Evolutionary conservation across 2,888 invertebrate species (phyloP).

Genomic region (Pristionchus exspectatus): DNA sequence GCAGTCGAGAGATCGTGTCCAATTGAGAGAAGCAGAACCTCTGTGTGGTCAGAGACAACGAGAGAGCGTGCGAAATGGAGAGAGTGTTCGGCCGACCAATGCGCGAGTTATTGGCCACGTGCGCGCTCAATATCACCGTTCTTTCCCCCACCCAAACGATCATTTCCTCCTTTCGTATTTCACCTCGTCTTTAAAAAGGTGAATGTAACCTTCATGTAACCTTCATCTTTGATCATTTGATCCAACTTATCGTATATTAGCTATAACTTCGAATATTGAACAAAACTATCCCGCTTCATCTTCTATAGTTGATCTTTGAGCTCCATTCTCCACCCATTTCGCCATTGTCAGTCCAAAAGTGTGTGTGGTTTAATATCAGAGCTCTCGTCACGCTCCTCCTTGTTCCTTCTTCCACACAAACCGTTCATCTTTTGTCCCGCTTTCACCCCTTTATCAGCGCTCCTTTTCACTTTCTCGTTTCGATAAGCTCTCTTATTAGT

Average conservation of each 20-base stretch:
- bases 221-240: not conserved
- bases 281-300: too few relatives aligned
- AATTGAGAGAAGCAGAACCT: not conserved
- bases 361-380: slow-evolving; percentile 11
- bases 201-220: not conserved
- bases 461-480: not conserved
- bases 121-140: not conserved
- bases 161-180: not conserved
- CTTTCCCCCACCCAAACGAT: not conserved
- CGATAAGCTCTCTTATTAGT: not conserved
- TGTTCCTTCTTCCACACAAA: not conserved
- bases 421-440: not conserved
- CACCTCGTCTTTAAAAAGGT: not conserved
- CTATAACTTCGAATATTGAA: too few relatives aligned
- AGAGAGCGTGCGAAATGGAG: not conserved
- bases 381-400: not conserved
- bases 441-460: not conserved
- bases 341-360: not conserved
- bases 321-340: too few relatives aligned
- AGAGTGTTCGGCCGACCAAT: slow-evolving; percentile 2
- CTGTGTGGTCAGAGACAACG: not conserved
- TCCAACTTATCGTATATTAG: too few relatives aligned
- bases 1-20: not conserved
- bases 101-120: not conserved
- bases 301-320: too few relatives aligned